Evolutionary conservation across 2,113 vertebrate species (phyloP).

Genomic region (Takifugu bimaculatus): DNA sequence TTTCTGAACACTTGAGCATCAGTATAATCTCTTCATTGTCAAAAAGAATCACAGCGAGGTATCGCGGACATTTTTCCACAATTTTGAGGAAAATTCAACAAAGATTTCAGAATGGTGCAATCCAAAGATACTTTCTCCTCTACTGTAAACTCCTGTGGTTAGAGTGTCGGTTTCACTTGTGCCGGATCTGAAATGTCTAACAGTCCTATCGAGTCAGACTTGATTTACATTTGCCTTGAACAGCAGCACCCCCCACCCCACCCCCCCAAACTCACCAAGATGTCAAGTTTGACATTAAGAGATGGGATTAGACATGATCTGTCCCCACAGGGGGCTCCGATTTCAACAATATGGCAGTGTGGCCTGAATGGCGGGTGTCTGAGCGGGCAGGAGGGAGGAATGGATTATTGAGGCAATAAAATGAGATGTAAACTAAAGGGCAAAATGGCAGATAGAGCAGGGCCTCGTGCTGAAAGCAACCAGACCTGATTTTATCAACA

Average conservation of each 20-base stretch:
- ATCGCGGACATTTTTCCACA: too few relatives aligned
- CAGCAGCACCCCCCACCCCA: not conserved
- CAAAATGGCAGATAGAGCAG: conserved; percentile 5
- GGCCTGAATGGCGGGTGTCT: not conserved
- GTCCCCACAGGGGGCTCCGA: conserved; percentile 14
- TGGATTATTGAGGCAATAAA: not conserved
- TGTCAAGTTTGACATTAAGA: conserved; percentile 19
- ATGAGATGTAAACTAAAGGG: conserved; percentile 26
- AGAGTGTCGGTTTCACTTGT: not conserved
- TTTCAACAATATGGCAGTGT: conserved; percentile 1
- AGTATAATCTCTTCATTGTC: too few relatives aligned
- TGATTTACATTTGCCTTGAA: not conserved
- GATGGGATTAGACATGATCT: conserved; percentile 17
- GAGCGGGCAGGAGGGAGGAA: not conserved
- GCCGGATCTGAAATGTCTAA: not conserved
- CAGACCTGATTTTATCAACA: not conserved
- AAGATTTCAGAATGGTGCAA: too few relatives aligned
- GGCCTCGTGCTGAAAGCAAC: conserved; percentile 10
- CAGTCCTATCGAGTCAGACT: not conserved
- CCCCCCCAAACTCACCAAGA: not conserved
- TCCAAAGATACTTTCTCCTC: too few relatives aligned
- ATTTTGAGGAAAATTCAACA: too few relatives aligned
- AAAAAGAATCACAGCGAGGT: too few relatives aligned
- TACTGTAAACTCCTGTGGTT: not conserved
- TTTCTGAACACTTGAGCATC: too few relatives aligned